phyloP scores from a whole-genome alignment of 2,888 invertebrate species.

The Agrotis ipsilon region DNA sequence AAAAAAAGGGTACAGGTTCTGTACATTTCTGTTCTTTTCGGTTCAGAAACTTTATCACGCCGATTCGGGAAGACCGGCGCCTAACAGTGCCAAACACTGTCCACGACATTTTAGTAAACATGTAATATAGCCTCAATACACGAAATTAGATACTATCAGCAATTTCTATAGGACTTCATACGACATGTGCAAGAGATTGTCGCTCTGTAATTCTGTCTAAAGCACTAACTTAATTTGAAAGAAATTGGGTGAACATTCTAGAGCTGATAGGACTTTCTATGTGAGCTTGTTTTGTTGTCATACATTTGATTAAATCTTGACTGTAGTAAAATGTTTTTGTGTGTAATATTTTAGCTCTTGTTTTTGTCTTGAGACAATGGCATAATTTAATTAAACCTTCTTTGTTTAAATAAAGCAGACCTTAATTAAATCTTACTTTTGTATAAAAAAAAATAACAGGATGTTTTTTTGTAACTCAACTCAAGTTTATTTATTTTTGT shows the following conservation, averaged over 20 bases:
- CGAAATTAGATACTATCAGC: slow-evolving; percentile 15
- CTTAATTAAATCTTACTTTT: too few relatives aligned
- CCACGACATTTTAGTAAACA: too few relatives aligned
- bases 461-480: background rate
- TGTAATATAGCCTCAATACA: background rate
- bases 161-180: slow-evolving; percentile 29
- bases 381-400: slow-evolving; percentile 18
- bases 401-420: slow-evolving; percentile 5
- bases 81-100: too few relatives aligned
- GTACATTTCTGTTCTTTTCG: too few relatives aligned
- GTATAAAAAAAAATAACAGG: too few relatives aligned
- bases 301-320: slow-evolving; percentile 58
- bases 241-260: slow-evolving; percentile 44
- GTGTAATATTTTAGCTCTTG: slow-evolving; percentile 35
- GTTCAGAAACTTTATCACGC: too few relatives aligned
- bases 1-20: too few relatives aligned
- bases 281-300: slow-evolving; percentile 32
- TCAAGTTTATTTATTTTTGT: background rate
- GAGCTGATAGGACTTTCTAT: slow-evolving; percentile 43
- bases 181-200: slow-evolving; percentile 31
- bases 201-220: slow-evolving; percentile 48
- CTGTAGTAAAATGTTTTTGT: slow-evolving; percentile 29
- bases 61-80: too few relatives aligned
- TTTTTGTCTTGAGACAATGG: slow-evolving; percentile 9
- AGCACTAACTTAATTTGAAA: slow-evolving; percentile 60